Conservation (phyloP, 2,888 invertebrate genomes). For the Metallyticus violacea region DNA sequence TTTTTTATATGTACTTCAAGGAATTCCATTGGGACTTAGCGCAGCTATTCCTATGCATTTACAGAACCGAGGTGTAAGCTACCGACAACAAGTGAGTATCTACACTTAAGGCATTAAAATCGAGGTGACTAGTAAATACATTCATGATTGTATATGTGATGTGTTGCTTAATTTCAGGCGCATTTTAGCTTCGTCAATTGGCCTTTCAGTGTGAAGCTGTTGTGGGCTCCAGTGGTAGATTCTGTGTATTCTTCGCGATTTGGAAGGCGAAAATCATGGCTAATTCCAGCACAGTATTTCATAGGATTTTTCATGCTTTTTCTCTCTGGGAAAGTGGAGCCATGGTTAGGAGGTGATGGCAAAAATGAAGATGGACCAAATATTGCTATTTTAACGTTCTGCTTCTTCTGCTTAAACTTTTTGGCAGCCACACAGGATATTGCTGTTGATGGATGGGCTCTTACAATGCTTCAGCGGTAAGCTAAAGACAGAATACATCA, state of each 20-base stretch:
- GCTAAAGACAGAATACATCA: background rate
- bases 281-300: constrained; percentile 91
- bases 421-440: constrained; percentile 99
- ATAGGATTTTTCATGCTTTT: constrained; percentile 87
- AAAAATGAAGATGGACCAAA: constrained; percentile 53
- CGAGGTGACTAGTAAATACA: too few relatives aligned
- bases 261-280: constrained; percentile 93
- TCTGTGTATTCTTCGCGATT: constrained; percentile 78
- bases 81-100: constrained; percentile 77
- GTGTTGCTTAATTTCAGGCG: constrained; percentile 57
- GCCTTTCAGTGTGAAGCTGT: constrained; percentile 87
- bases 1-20: constrained; percentile 92
- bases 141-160: background rate
- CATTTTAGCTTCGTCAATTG: constrained; percentile 92
- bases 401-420: constrained; percentile 91
- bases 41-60: constrained; percentile 94
- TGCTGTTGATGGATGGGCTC: constrained; percentile 99
- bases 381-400: constrained; percentile 72
- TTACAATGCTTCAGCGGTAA: constrained; percentile 94
- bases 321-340: constrained; percentile 70
- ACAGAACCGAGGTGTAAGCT: constrained; percentile 88
- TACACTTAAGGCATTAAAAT: background rate
- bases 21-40: constrained; percentile 91
- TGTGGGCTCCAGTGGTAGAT: constrained; percentile 99
- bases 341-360: constrained; percentile 70